Evolutionary conservation across 2,888 invertebrate genomes (phyloP), one percentile per base, ranked within the genome.

Genomic region (Lissocephala sabroskyi): DNA sequence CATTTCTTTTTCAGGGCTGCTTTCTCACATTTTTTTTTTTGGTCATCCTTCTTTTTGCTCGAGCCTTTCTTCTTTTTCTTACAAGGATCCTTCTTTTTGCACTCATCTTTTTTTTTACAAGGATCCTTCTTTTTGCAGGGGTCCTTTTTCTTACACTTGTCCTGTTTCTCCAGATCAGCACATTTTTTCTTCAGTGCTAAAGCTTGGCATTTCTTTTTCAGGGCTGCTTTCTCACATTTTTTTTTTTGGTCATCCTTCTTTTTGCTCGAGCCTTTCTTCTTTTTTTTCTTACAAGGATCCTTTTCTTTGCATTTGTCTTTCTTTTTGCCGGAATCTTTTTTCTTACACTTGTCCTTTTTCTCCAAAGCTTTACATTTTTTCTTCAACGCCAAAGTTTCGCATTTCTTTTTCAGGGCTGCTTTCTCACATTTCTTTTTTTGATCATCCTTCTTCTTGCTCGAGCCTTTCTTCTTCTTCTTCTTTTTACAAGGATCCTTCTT

Each of bases 1-100:
- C 33, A 39, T 1, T 54, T 46, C 0, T 30, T n/a, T 13, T 30
- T 30, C 11, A 46, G 1, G 2, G 44, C 14, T 16, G 45, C 52
- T 1, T n/a, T n/a, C n/a, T n/a, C n/a, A 13, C 7, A 52, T n/a
- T n/a, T n/a, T n/a, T n/a, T n/a, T n/a, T n/a, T 7, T 0, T 28
- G 32, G 1, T 33, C 1, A 2, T 5, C n/a, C 17, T 23, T 5
- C 7, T 28, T 17, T 26, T 26, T 33, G 16, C 43, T 33, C 16
- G 35, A 9, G 3, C 28, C n/a, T 1, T 29, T 9, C 30, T n/a
- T n/a, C n/a, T n/a, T n/a, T n/a, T 37, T 30, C 9, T 13, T 39
- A 2, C 29, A 37, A 9, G n/a, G 30, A 39, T 33, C 33, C 9
- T 42, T 42, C 13, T 33, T 42, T n/a, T n/a, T n/a, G n/a, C n/a